phyloP scores from a whole-genome alignment of 2,797 vertebrate species.

The Triplophysa bombifrons region DNA sequence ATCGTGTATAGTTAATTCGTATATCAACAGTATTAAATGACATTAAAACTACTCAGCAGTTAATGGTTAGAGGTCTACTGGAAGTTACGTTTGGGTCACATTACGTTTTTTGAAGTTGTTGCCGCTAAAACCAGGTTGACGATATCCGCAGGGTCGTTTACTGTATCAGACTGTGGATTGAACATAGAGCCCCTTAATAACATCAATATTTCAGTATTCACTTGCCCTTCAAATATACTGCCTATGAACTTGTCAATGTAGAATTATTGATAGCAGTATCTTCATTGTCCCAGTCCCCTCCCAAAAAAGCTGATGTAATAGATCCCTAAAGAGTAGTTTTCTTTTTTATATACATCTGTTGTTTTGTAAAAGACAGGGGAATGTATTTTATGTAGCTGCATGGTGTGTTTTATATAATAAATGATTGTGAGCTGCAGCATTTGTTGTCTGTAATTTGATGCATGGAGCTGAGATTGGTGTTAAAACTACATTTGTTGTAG shows the following conservation, averaged over 20 bases:
- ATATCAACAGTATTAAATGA: too few relatives aligned
- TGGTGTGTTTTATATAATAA: conserved; percentile 50
- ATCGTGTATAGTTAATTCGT: too few relatives aligned
- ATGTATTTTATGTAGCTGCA: conserved; percentile 31
- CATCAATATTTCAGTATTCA: neutral
- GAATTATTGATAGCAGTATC: neutral
- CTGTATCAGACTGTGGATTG: neutral
- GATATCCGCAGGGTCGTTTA: neutral
- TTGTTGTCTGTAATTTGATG: conserved; percentile 26
- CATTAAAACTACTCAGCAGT: too few relatives aligned
- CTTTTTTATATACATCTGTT: neutral
- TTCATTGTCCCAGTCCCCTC: neutral
- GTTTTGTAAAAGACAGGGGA: neutral
- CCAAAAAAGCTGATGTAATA: neutral
- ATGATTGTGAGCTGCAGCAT: conserved; percentile 17
- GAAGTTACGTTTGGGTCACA: too few relatives aligned
- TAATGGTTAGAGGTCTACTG: too few relatives aligned
- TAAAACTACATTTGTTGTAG: neutral
- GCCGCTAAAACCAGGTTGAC: neutral
- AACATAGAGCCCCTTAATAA: neutral
- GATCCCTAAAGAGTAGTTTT: neutral
- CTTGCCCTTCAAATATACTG: neutral
- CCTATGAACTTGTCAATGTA: neutral
- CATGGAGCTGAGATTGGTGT: neutral
- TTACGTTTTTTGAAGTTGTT: too few relatives aligned